Percentiles rank a stretch among this genome's conserved stretches.
Evolutionary conservation across 1,140 invertebrate species (phyloP).

Genomic region (Microplitis demolitor): DNA sequence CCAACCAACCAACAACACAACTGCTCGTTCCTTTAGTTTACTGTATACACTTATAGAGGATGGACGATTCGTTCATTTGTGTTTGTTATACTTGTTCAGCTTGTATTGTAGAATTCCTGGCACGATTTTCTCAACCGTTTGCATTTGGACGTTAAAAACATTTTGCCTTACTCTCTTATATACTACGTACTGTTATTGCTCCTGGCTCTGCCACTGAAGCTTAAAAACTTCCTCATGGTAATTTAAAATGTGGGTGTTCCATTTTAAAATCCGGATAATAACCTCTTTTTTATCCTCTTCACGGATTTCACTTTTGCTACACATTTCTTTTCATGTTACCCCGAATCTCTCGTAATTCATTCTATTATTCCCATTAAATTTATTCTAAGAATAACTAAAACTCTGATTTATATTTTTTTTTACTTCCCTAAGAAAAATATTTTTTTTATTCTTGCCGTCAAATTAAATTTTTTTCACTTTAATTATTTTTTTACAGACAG

Average conservation of each 20-base stretch:
- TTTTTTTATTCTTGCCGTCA: too few relatives aligned
- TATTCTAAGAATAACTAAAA: too few relatives aligned
- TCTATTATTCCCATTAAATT: not conserved
- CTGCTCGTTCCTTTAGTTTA: not conserved
- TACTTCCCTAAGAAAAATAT: too few relatives aligned
- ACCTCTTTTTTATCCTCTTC: slow-evolving; percentile 15
- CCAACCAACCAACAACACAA: slow-evolving; percentile 11
- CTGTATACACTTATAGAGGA: too few relatives aligned
- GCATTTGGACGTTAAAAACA: not conserved
- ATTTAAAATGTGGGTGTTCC: slow-evolving; percentile 13
- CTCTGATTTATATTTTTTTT: too few relatives aligned
- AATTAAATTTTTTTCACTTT: too few relatives aligned
- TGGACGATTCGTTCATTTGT: too few relatives aligned
- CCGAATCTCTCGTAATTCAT: not conserved
- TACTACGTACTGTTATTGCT: too few relatives aligned
- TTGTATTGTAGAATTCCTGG: slow-evolving; percentile 2
- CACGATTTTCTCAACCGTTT: slow-evolving; percentile 12
- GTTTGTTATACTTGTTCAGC: too few relatives aligned
- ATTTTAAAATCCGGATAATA: slow-evolving; percentile 23
- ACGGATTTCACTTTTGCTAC: not conserved
- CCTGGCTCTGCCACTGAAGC: not conserved
- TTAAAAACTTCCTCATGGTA: not conserved
- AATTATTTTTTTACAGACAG: not conserved
- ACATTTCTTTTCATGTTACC: not conserved
- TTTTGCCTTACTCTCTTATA: too few relatives aligned